Base-by-base conservation (phyloP, 2,888 invertebrate species). In the Merodon equestris region DNA sequence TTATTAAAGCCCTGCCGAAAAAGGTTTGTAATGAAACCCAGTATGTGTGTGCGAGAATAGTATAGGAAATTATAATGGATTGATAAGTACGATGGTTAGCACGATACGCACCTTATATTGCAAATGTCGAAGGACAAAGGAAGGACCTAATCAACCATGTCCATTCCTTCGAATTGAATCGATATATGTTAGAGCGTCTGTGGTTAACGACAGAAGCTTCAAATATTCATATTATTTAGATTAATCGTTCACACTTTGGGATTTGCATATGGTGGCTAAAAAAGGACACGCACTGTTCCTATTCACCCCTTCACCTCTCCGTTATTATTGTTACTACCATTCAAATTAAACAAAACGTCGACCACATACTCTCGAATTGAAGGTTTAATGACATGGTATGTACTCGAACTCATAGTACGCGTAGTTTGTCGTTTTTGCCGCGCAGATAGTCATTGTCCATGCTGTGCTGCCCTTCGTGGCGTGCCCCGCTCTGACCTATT, bases 1-100 rank as follows among this genome's bases (percentile, higher is more conserved):
- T 83, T 81, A 83, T 83, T 83, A 45, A 83, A 34, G 64, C 50
- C 34, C 48, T 56, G 60, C 36, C 50, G 57, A 60, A 58, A 66
- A 66, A 66, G 48, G 60, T 40, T 50, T 40, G 27, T 67, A 72
- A 72, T 73, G 72, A 63, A 67, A 61, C 53, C 61, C 66, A 72
- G 66, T 66, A 72, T 50, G n/a, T n/a, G n/a, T n/a, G n/a, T n/a
- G n/a, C n/a, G n/a, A n/a, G n/a, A n/a, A n/a, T n/a, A n/a, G n/a
- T n/a, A 72, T 60, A 66, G 38, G 56, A 40, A 45, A 72, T 42
- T 47, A 67, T 72, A 73, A 77, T 67, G 73, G 77, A 67, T 57
- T 67, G 72, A 67, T 60, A 45, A 18, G 66, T 77, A 38, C 40
- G 72, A 77, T 67, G 72, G 77, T 77, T 53, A 47, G 66, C 67